Conservation (phyloP, 2,888 invertebrate species). For the Lordiphosa andalusiaca region DNA sequence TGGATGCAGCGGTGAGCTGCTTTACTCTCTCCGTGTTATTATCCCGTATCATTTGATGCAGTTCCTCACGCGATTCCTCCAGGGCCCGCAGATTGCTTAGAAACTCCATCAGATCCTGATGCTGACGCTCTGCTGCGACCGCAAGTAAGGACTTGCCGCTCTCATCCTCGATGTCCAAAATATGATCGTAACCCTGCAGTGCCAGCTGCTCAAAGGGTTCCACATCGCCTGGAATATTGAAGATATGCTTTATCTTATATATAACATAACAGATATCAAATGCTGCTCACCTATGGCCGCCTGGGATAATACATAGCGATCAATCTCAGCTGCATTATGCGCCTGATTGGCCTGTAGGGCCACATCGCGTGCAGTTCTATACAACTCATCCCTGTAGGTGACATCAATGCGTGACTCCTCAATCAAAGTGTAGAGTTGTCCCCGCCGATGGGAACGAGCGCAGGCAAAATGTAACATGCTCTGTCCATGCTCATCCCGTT, state of each 20-base stretch:
- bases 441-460: slow-evolving; percentile 89
- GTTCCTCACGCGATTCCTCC: slow-evolving; percentile 89
- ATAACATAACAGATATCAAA: neutral
- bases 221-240: slow-evolving; percentile 82
- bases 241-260: too few relatives aligned
- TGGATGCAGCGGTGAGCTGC: slow-evolving; percentile 81
- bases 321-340: slow-evolving; percentile 90
- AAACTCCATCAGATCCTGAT: slow-evolving; percentile 85
- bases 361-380: slow-evolving; percentile 92
- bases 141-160: slow-evolving; percentile 86
- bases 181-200: slow-evolving; percentile 92
- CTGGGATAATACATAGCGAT: slow-evolving; percentile 88
- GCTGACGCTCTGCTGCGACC: slow-evolving; percentile 85
- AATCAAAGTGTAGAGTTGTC: slow-evolving; percentile 89
- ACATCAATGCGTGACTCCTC: slow-evolving; percentile 90
- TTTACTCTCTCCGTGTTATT: slow-evolving; percentile 84
- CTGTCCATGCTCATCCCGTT: slow-evolving; percentile 92
- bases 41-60: slow-evolving; percentile 87
- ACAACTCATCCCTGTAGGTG: slow-evolving; percentile 91
- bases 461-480: slow-evolving; percentile 94
- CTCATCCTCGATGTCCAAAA: slow-evolving; percentile 89
- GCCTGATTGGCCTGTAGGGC: slow-evolving; percentile 89
- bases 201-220: slow-evolving; percentile 83
- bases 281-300: slow-evolving; percentile 86
- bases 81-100: slow-evolving; percentile 87